Conservation (phyloP, 2,113 vertebrate genomes). For the Ailuropoda melanoleuca region DNA sequence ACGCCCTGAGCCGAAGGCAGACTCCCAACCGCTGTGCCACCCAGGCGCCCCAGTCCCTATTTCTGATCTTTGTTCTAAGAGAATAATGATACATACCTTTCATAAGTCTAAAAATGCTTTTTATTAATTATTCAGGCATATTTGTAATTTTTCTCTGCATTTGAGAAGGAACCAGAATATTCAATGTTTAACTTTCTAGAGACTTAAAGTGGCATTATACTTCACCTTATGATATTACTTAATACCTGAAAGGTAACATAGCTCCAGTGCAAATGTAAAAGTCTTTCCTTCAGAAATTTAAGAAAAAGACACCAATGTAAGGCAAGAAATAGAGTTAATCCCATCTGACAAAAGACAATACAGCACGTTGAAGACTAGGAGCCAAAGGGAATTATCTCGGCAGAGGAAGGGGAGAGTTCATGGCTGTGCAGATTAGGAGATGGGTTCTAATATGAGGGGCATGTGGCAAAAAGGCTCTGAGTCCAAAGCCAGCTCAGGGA, state of each 20-base stretch:
- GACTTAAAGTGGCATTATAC: not conserved
- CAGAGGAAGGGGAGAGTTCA: not conserved
- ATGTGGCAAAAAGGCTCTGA: not conserved
- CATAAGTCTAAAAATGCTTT: not conserved
- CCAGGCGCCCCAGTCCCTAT: not conserved
- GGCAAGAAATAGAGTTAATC: not conserved
- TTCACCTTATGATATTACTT: not conserved
- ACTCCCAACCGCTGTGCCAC: no score
- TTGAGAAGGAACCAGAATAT: conserved; percentile 21
- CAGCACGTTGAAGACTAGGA: not conserved
- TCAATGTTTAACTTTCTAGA: not conserved
- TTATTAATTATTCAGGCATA: not conserved
- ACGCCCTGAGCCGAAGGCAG: no score
- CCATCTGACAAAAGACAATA: not conserved
- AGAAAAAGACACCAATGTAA: not conserved
- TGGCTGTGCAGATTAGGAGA: not conserved
- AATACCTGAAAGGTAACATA: not conserved
- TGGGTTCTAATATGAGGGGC: not conserved
- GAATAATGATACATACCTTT: conserved; percentile 14
- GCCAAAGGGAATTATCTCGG: not conserved
- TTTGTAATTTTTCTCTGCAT: not conserved
- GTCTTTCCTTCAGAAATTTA: not conserved
- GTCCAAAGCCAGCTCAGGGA: not conserved
- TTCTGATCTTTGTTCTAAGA: not conserved
- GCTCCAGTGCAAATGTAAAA: not conserved